Percentiles rank a stretch among this genome's conserved stretches.
Evolutionary conservation across 23 tunicate species (phyloP).

Genomic region (Styela plicata): DNA sequence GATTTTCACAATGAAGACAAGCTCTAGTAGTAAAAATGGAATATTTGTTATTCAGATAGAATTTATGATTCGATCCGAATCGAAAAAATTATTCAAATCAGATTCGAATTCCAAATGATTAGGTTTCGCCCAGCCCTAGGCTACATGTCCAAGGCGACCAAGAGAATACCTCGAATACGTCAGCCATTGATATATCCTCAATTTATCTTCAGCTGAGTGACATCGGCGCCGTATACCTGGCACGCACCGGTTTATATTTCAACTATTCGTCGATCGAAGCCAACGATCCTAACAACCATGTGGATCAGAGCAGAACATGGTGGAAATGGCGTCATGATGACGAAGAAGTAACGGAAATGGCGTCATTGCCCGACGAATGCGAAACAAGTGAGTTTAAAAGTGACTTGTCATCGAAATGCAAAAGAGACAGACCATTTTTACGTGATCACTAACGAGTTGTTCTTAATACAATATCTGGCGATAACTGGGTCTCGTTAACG

Average conservation of each 20-base stretch:
- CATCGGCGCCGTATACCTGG: conserved; percentile 59
- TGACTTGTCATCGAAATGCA: too few relatives aligned
- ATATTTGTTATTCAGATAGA: not conserved
- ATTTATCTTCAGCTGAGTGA: conserved; percentile 53
- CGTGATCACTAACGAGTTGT: too few relatives aligned
- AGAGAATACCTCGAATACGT: not conserved
- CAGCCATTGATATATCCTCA: too few relatives aligned
- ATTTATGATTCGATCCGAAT: too few relatives aligned
- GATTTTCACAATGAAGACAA: too few relatives aligned
- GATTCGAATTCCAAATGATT: too few relatives aligned
- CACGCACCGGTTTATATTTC: conserved; percentile 71
- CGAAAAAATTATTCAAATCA: too few relatives aligned
- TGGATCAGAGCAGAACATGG: conserved; percentile 49
- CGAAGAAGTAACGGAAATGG: conserved; percentile 16
- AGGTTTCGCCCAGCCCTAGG: too few relatives aligned
- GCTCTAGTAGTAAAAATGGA: too few relatives aligned
- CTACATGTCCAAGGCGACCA: not conserved
- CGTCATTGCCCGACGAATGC: conserved; percentile 47
- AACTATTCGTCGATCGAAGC: conserved; percentile 48
- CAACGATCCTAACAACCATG: conserved; percentile 49
- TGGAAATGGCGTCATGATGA: conserved; percentile 48
- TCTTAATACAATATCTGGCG: too few relatives aligned
- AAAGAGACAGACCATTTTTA: too few relatives aligned
- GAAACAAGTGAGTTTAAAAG: conserved; percentile 35
- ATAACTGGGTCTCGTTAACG: too few relatives aligned